Conservation (phyloP, 2,888 invertebrate genomes). For the Eledone cirrhosa region DNA sequence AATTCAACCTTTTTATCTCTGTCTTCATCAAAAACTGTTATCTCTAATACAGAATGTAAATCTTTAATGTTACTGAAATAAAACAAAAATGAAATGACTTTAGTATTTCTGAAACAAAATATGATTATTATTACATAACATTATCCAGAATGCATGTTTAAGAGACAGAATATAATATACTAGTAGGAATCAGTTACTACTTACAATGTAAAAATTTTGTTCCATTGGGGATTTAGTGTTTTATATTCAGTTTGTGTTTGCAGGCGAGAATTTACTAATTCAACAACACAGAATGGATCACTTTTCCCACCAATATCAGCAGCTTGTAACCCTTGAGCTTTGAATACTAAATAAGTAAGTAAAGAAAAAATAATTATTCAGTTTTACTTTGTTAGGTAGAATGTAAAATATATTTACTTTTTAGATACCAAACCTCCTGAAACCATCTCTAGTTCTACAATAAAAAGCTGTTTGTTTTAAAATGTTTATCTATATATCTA, state of each 20-base stretch:
- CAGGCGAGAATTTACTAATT: constrained; percentile 90
- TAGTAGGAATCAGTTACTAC: constrained; percentile 62
- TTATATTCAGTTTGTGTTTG: constrained; percentile 99
- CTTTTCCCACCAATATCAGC: constrained; percentile 97
- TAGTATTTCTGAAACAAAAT: not conserved
- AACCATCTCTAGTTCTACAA: no score
- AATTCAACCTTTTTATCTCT: constrained; percentile 94
- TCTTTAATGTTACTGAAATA: constrained; percentile 74
- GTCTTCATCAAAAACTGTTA: constrained; percentile 98
- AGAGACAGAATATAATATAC: no score
- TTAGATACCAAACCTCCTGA: not conserved
- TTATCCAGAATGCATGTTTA: no score
- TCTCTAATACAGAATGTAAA: constrained; percentile 90
- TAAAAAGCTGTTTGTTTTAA: no score
- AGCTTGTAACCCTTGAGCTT: constrained; percentile 84
- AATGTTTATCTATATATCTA: no score
- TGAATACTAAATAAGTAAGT: constrained; percentile 73
- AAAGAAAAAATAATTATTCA: constrained; percentile 24
- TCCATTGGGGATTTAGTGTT: constrained; percentile 95
- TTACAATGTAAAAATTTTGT: constrained; percentile 98
- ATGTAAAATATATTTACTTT: not conserved
- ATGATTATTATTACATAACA: not conserved
- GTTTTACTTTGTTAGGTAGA: not conserved
- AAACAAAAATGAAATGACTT: not conserved
- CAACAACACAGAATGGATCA: constrained; percentile 97